These are phyloP conservation scores for Copidosoma aretas DNA, from an alignment of 2,888 invertebrate species.

Conservation along the genomic window DNA sequence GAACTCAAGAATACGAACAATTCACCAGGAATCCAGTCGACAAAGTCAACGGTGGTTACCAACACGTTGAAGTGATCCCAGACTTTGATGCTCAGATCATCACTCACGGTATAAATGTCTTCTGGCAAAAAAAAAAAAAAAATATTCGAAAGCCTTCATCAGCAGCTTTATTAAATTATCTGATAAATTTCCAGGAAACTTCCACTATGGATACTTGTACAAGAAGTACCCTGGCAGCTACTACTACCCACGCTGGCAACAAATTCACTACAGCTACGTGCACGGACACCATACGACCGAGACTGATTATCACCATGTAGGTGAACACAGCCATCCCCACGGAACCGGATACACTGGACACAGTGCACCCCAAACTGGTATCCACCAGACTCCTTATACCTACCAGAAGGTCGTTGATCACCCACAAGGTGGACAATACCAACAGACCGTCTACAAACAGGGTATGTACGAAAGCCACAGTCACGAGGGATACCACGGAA, in stretches of 20 bases:
- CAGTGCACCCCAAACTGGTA: no score
- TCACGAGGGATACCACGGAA: conserved; percentile 45
- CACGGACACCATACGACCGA: no score
- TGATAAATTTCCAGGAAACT: conserved; percentile 41
- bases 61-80: conserved; percentile 52
- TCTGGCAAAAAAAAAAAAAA: no score
- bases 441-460: conserved; percentile 30
- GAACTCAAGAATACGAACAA: conserved; percentile 49
- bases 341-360: conserved; percentile 28
- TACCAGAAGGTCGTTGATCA: not conserved
- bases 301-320: conserved; percentile 27
- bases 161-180: conserved; percentile 1
- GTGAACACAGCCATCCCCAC: conserved; percentile 24
- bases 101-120: conserved; percentile 24
- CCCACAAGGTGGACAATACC: not conserved
- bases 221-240: conserved; percentile 49
- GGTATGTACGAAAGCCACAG: conserved; percentile 15
- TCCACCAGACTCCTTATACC: conserved; percentile 3
- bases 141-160: no score
- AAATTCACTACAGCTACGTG: conserved; percentile 42
- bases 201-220: conserved; percentile 51
- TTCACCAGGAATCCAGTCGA: conserved; percentile 39
- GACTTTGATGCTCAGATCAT: conserved; percentile 42
- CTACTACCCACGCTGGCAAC: conserved; percentile 46
- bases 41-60: conserved; percentile 43